phyloP scores from a whole-genome alignment of 2,113 vertebrate species.

The Colistium nudipinnis region DNA sequence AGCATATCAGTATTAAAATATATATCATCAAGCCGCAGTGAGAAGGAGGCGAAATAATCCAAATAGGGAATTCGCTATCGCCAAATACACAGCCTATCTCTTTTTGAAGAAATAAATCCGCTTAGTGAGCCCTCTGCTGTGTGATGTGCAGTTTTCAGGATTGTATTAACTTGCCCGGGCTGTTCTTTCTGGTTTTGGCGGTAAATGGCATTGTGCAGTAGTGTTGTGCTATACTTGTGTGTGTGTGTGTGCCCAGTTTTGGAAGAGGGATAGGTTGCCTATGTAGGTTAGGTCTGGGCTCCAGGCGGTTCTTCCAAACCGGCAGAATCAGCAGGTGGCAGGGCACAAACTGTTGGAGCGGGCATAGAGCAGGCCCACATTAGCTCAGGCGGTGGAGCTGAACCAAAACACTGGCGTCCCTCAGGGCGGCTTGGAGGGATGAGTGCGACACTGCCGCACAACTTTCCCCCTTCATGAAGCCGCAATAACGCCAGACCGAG shows the following conservation, averaged over 20 bases:
- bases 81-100: constrained; percentile 67
- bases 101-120: constrained; percentile 77
- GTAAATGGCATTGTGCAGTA: constrained; percentile 44
- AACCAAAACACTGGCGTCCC: constrained; percentile 62
- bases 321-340: constrained; percentile 74
- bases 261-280: constrained; percentile 57
- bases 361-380: constrained; percentile 70
- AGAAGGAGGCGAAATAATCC: constrained; percentile 71
- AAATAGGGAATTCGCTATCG: constrained; percentile 71
- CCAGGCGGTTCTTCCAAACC: constrained; percentile 64
- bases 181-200: constrained; percentile 62
- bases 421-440: constrained; percentile 49
- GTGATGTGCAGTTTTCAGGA: constrained; percentile 75
- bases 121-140: constrained; percentile 72
- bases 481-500: constrained; percentile 56
- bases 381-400: constrained; percentile 72
- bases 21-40: constrained; percentile 63
- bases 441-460: constrained; percentile 63
- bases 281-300: constrained; percentile 75
- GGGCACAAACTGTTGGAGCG: constrained; percentile 56
- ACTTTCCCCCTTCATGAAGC: constrained; percentile 42
- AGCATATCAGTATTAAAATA: constrained; percentile 71
- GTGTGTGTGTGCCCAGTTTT: constrained; percentile 42
- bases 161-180: constrained; percentile 60
- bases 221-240: neutral